These are phyloP conservation scores for Bombylius major DNA, from an alignment of 2,888 invertebrate species.

Conservation along the genomic window DNA sequence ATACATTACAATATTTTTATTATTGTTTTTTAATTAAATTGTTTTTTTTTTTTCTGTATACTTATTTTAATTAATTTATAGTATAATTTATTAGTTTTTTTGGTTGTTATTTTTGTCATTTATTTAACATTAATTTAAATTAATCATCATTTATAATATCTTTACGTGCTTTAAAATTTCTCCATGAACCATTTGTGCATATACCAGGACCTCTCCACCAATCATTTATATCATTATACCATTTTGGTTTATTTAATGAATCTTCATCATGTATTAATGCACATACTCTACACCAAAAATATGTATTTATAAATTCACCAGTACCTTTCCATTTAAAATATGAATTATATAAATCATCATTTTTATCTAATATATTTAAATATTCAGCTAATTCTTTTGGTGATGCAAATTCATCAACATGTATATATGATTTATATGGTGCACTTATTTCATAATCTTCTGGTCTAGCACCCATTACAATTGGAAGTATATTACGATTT, in stretches of 20 bases:
- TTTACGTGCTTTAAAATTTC: constrained; percentile 38
- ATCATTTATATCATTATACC: constrained; percentile 60
- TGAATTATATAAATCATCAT: constrained; percentile 84
- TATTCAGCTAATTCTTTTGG: constrained; percentile 80
- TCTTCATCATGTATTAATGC: constrained; percentile 41
- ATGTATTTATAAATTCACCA: constrained; percentile 92
- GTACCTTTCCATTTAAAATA: constrained; percentile 93
- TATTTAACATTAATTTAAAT: constrained; percentile 14
- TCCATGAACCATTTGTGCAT: constrained; percentile 65
- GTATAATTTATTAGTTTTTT: not conserved
- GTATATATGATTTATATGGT: constrained; percentile 84
- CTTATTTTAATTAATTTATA: too few species aligned
- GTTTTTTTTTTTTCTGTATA: too few species aligned
- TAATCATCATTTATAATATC: constrained; percentile 36
- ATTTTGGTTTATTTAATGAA: constrained; percentile 27
- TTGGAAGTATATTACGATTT: constrained; percentile 75
- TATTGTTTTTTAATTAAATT: too few species aligned
- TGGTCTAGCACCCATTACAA: constrained; percentile 91
- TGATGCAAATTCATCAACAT: constrained; percentile 87
- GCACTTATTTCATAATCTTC: constrained; percentile 81
- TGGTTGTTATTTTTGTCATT: not conserved
- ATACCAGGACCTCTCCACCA: constrained; percentile 83
- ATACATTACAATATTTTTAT: too few species aligned
- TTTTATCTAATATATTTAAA: constrained; percentile 67
- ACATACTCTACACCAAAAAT: constrained; percentile 56